A percentile compares a stretch with the other conserved stretches of the same genome.
Conservation (phyloP, 2,797 vertebrate species). For the Silurus lanzhouensis region DNA sequence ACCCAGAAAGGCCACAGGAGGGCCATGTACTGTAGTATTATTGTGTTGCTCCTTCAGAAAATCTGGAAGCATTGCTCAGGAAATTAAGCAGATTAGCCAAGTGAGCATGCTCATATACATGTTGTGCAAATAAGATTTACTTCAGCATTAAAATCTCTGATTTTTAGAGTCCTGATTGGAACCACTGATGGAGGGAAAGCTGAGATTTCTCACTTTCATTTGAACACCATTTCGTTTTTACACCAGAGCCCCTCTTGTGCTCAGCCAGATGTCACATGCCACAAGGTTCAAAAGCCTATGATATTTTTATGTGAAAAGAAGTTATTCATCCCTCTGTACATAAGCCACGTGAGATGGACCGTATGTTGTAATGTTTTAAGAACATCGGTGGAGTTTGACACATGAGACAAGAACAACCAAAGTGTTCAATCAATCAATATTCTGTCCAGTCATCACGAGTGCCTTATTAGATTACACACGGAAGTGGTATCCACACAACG, state of each 20-base stretch:
- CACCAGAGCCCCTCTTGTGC: not conserved
- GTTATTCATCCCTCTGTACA: not conserved
- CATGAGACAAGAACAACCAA: no score
- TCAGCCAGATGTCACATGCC: not conserved
- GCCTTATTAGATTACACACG: not conserved
- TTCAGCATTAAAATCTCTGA: not conserved
- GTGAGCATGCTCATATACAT: slow-evolving; percentile 62
- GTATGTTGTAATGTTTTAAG: not conserved
- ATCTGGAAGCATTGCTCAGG: slow-evolving; percentile 44
- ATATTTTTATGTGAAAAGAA: not conserved
- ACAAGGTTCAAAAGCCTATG: not conserved
- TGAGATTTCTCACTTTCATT: not conserved
- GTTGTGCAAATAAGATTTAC: not conserved
- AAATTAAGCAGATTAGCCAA: slow-evolving; percentile 72
- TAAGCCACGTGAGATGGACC: not conserved
- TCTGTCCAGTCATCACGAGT: not conserved
- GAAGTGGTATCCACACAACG: not conserved
- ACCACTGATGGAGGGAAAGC: not conserved
- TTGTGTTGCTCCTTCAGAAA: not conserved
- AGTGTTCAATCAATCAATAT: not conserved
- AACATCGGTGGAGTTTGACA: not conserved
- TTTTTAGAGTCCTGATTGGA: not conserved
- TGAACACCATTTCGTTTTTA: not conserved
- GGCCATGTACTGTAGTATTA: slow-evolving; percentile 54
- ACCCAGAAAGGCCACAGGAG: slow-evolving; percentile 62